These are phyloP conservation scores for Aphidoletes aphidimyza DNA, from an alignment of 2,888 invertebrate genomes.

Conservation along the genomic window DNA sequence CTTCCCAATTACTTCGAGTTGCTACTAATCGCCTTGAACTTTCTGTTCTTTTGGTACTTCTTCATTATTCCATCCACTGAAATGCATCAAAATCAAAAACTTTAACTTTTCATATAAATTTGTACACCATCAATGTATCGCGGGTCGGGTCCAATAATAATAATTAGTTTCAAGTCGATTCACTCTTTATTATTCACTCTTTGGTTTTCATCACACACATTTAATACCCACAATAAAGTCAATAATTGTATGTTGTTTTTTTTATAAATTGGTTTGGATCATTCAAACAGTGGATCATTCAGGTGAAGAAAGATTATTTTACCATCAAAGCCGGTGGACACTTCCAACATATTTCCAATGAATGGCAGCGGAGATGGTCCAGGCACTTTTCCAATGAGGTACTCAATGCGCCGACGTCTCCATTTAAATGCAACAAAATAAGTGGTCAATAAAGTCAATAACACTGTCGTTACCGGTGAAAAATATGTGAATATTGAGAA, in stretches of 20 bases:
- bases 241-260: background rate
- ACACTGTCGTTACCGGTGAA: slow-evolving; percentile 64
- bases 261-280: background rate
- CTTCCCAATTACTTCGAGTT: no score
- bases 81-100: no score
- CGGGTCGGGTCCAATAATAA: no score
- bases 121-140: no score
- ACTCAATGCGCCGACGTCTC: slow-evolving; percentile 65
- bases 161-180: background rate
- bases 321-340: slow-evolving; percentile 72
- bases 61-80: no score
- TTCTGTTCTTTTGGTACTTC: no score
- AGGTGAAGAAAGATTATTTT: slow-evolving; percentile 59
- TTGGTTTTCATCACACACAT: no score
- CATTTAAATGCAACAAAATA: slow-evolving; percentile 64
- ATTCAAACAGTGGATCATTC: background rate
- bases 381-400: slow-evolving; percentile 69
- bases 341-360: slow-evolving; percentile 71
- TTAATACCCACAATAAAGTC: background rate
- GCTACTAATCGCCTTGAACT: no score
- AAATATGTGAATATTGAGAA: slow-evolving; percentile 61
- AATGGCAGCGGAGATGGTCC: slow-evolving; percentile 71
- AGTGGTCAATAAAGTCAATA: slow-evolving; percentile 61
- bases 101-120: no score
- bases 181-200: background rate